These are phyloP conservation scores for Coptodon rendalli DNA, from an alignment of 2,113 vertebrate genomes.

Conservation along the genomic window DNA sequence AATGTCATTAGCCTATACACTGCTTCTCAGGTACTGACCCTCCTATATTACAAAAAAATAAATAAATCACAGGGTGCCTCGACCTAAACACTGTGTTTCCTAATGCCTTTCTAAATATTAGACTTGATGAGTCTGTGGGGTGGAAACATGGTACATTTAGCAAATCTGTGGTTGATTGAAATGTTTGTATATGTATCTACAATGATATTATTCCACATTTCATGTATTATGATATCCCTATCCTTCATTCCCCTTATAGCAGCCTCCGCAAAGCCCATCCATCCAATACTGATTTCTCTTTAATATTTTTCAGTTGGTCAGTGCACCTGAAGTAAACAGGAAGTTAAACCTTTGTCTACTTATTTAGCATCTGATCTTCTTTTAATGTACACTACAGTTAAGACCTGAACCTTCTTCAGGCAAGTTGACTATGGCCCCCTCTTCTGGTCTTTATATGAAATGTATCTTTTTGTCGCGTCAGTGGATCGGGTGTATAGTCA, in stretches of 20 bases:
- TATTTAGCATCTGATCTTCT: background rate
- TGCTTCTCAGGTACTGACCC: constrained; percentile 37
- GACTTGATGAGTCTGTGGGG: background rate
- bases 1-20: background rate
- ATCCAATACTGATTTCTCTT: background rate
- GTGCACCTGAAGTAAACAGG: background rate
- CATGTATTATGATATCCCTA: background rate
- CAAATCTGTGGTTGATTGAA: background rate
- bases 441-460: constrained; percentile 31
- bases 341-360: background rate
- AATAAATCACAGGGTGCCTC: constrained; percentile 38
- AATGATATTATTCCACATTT: background rate
- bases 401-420: background rate
- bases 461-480: background rate
- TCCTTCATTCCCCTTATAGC: background rate
- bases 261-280: background rate
- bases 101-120: constrained; percentile 2
- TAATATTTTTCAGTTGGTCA: background rate
- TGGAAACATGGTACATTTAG: background rate
- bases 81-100: constrained; percentile 27
- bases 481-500: background rate
- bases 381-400: background rate
- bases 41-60: background rate
- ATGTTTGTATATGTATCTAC: background rate
- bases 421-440: constrained; percentile 25